phyloP scores from a whole-genome alignment of 2,113 vertebrate genomes.

The Herpailurus yagouaroundi region DNA sequence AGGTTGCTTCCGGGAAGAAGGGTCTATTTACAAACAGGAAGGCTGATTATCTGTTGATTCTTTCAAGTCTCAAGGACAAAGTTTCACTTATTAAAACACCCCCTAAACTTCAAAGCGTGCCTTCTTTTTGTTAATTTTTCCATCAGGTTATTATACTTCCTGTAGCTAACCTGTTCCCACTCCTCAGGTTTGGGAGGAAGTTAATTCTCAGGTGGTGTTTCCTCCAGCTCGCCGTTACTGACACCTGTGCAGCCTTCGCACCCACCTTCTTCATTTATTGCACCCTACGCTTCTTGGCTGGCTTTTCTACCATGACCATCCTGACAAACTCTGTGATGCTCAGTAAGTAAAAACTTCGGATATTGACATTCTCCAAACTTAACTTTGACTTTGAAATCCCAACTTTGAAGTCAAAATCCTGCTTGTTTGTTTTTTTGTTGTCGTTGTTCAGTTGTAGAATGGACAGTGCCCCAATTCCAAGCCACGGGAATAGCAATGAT shows the following conservation, averaged over 20 bases:
- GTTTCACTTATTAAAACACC: not conserved
- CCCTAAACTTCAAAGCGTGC: not conserved
- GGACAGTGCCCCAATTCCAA: slow-evolving; percentile 74
- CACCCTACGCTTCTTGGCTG: slow-evolving; percentile 79
- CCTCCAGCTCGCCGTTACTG: slow-evolving; percentile 74
- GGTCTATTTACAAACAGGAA: not conserved
- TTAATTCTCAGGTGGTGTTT: slow-evolving; percentile 76
- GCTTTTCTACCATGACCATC: slow-evolving; percentile 72
- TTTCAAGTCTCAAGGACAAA: not conserved
- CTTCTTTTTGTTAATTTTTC: not conserved
- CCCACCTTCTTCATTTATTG: slow-evolving; percentile 81
- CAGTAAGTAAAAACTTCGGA: slow-evolving; percentile 72
- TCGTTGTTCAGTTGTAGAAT: slow-evolving; percentile 80
- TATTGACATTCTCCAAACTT: not conserved
- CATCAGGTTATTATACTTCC: too few relatives aligned
- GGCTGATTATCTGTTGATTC: not conserved
- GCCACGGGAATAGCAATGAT: slow-evolving; percentile 71
- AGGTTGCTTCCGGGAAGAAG: too few relatives aligned
- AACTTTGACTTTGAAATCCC: not conserved
- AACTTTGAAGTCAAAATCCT: not conserved
- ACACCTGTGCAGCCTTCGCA: slow-evolving; percentile 76
- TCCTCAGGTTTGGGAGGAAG: slow-evolving; percentile 83
- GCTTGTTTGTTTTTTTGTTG: not conserved
- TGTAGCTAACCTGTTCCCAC: not conserved
- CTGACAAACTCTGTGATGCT: slow-evolving; percentile 81